Conservation (phyloP, 2,888 invertebrate species). For the Xanthorhoe designata region DNA sequence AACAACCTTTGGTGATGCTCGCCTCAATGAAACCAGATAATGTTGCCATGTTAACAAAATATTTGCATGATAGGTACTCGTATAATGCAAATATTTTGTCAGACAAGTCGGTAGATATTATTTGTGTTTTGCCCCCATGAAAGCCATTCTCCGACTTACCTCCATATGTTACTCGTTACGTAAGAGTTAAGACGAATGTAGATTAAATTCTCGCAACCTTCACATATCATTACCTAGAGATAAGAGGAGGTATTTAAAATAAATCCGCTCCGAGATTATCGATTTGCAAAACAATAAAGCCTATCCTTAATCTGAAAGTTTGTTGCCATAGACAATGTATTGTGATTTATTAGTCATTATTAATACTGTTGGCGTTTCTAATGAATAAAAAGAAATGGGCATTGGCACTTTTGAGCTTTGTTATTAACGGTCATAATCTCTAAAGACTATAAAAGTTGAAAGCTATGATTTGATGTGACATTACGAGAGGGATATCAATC, state of each 20-base stretch:
- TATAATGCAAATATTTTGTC: no score
- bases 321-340: not conserved
- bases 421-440: conserved; percentile 8
- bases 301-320: not conserved
- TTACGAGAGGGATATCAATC: conserved; percentile 42
- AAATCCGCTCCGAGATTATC: not conserved
- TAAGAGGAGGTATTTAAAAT: not conserved
- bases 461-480: conserved; percentile 39
- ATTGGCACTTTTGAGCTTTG: not conserved
- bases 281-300: not conserved
- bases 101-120: conserved; percentile 10
- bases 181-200: not conserved
- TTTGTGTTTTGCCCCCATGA: conserved; percentile 8
- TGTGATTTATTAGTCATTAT: not conserved
- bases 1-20: conserved; percentile 12
- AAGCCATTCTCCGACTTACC: not conserved
- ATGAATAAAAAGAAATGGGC: not conserved
- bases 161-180: not conserved
- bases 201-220: not conserved
- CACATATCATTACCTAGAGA: not conserved
- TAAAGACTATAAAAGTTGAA: conserved; percentile 34
- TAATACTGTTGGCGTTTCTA: not conserved
- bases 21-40: conserved; percentile 18
- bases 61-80: conserved; percentile 14
- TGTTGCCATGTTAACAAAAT: conserved; percentile 21